Conservation (phyloP, 2,888 invertebrate genomes). For the Lepidocyrtoides sp. region DNA sequence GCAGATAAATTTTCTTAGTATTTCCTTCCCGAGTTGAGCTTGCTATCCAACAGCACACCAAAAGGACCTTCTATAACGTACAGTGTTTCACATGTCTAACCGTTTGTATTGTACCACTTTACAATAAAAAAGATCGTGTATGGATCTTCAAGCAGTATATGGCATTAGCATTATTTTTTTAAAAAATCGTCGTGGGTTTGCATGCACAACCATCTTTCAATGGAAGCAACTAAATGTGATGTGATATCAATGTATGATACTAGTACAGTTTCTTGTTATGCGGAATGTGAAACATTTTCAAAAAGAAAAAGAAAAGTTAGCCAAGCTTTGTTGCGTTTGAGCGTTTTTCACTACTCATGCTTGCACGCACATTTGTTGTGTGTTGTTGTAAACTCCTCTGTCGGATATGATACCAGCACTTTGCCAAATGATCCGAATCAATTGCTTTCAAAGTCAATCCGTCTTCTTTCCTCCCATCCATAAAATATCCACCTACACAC, state of each 20-base stretch:
- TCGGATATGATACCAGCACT: slow-evolving; percentile 72
- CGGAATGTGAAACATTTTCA: background rate
- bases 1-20: background rate
- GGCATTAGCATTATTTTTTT: no score
- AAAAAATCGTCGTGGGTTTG: no score
- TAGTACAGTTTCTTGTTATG: background rate
- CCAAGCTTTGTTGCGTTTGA: slow-evolving; percentile 2
- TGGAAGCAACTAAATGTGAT: background rate
- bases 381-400: slow-evolving; percentile 24
- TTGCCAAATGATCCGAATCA: slow-evolving; percentile 81
- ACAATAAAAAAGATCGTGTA: background rate
- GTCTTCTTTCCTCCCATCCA: slow-evolving; percentile 73
- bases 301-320: slow-evolving; percentile 6
- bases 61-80: no score
- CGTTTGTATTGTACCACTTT: background rate
- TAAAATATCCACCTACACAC: slow-evolving; percentile 67
- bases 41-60: no score
- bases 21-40: background rate
- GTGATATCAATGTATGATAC: background rate
- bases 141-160: background rate
- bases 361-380: slow-evolving; percentile 4
- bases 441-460: slow-evolving; percentile 78
- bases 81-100: no score
- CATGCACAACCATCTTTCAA: no score
- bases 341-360: background rate